These are phyloP conservation scores for Edolisoma coerulescens DNA, from an alignment of 2,113 vertebrate genomes.

Conservation along the genomic window DNA sequence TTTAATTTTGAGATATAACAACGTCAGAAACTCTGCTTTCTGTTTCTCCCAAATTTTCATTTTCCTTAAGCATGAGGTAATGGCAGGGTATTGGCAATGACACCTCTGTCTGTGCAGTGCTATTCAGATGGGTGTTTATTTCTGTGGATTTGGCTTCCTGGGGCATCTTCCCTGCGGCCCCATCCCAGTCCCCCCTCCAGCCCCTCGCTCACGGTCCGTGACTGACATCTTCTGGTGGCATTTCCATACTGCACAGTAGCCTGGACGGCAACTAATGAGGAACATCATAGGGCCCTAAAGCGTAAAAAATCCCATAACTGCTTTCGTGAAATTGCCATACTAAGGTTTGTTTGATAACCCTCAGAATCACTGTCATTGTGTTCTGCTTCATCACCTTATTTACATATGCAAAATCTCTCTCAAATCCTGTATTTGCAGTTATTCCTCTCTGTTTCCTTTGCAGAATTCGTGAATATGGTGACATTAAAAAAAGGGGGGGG, in stretches of 20 bases:
- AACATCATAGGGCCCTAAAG: neutral
- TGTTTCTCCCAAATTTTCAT: neutral
- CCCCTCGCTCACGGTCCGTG: neutral
- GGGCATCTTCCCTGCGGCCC: neutral
- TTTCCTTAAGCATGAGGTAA: neutral
- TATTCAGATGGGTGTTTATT: neutral
- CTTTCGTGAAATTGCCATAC: neutral
- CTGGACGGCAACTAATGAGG: rapidly evolving
- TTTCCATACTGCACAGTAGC: neutral
- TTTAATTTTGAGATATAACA: neutral
- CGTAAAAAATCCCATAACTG: rapidly evolving
- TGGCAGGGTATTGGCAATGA: neutral
- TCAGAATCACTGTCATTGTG: neutral
- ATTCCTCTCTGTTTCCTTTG: neutral
- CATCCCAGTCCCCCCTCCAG: rapidly evolving
- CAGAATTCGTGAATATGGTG: neutral
- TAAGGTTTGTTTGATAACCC: neutral
- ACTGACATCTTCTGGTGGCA: constrained; percentile 71
- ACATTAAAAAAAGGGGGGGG: rapidly evolving
- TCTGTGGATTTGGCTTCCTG: neutral
- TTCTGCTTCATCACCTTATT: neutral
- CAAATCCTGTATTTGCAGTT: neutral
- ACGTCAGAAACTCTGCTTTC: neutral
- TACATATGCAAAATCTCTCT: neutral
- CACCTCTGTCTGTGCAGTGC: no score